Conservation (phyloP, 2,888 invertebrate species). For the Eubasilissa splendida region DNA sequence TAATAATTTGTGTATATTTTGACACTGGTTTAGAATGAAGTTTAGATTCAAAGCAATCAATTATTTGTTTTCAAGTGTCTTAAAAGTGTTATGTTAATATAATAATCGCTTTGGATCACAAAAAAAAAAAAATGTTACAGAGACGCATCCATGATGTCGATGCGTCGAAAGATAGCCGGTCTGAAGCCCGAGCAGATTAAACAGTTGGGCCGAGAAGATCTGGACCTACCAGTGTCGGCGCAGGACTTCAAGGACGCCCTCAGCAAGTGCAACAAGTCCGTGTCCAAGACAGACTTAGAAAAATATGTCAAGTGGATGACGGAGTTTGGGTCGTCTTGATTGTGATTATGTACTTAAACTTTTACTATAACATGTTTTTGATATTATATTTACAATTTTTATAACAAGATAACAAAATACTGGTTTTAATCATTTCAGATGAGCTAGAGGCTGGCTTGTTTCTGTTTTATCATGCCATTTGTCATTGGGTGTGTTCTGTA, state of each 20-base stretch:
- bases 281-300: constrained; percentile 93
- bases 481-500: neutral
- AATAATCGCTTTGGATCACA: too few species aligned
- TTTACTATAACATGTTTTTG: constrained; percentile 12
- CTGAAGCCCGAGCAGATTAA: constrained; percentile 95
- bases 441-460: neutral
- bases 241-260: constrained; percentile 96
- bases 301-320: constrained; percentile 98
- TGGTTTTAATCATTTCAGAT: neutral
- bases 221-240: constrained; percentile 93
- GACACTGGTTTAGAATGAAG: neutral
- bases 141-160: constrained; percentile 99
- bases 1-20: neutral
- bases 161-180: constrained; percentile 95
- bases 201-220: constrained; percentile 93
- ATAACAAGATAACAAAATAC: constrained; percentile 11
- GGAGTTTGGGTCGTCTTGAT: constrained; percentile 95
- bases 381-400: constrained; percentile 26
- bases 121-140: constrained; percentile 67
- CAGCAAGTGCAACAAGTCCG: constrained; percentile 95
- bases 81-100: neutral
- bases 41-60: neutral
- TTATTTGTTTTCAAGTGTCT: too few species aligned
- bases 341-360: constrained; percentile 60
- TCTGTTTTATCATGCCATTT: neutral